Conservation (phyloP, 2,888 invertebrate species). For the Desoria tigrina region DNA sequence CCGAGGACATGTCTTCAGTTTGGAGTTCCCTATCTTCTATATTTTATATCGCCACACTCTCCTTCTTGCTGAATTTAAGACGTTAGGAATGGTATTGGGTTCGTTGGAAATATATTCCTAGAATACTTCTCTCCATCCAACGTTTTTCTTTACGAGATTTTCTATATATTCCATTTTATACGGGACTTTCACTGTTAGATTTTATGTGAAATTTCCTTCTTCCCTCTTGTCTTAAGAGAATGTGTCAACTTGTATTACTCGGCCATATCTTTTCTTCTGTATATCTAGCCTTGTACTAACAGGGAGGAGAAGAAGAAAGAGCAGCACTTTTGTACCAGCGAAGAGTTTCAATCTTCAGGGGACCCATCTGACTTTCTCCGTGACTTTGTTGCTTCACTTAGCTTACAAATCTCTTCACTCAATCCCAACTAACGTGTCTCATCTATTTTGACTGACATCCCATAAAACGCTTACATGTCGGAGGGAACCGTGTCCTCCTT, state of each 20-base stretch:
- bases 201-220: slow-evolving; percentile 1
- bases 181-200: not conserved
- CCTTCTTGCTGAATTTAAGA: no score
- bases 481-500: not conserved
- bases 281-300: slow-evolving; percentile 11
- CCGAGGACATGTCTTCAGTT: no score
- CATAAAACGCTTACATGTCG: slow-evolving; percentile 26
- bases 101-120: no score
- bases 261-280: slow-evolving; percentile 15
- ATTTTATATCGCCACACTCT: no score
- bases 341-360: no score
- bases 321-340: slow-evolving; percentile 3
- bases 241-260: slow-evolving; percentile 35
- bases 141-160: no score
- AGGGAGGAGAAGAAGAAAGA: slow-evolving; percentile 26
- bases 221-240: slow-evolving; percentile 17
- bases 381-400: not conserved
- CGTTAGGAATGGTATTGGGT: no score
- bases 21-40: no score
- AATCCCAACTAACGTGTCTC: slow-evolving; percentile 4
- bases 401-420: not conserved
- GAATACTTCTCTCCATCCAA: no score
- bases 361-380: no score
- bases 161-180: slow-evolving; percentile 1
- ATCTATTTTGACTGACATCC: slow-evolving; percentile 21